Base-by-base conservation (phyloP, 2,113 vertebrate species). In the Platycercus adscitus region DNA sequence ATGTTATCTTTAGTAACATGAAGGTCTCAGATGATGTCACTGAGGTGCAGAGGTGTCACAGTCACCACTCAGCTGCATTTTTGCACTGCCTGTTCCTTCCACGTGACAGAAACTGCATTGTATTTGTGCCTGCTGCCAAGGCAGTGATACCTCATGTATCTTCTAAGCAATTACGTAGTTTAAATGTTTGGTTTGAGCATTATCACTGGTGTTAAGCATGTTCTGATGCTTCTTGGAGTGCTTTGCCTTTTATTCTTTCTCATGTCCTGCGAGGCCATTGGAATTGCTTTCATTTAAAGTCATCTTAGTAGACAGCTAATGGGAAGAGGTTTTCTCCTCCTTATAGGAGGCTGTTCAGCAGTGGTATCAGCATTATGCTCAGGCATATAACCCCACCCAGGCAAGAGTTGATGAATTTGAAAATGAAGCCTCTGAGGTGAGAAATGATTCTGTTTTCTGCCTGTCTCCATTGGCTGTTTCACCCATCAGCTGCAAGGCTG, bases 331-430 rank as follows among this genome's bases (percentile, higher is more conserved):
- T 92, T 94, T 94, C 26, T 87, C 94, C 93, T 63, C 73, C 90
- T 31, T 87, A 18, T 80, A 98, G 98, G 98, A 98, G 92, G 97
- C 97, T 97, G 97, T 97, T 94, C 98, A 98, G 97, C 98, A 98
- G 79, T 98, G 98, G 98, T 99, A 98, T 97, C 98, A 99, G 87
- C 98, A 98, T 70, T 99, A 97, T 94, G 97, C 97, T 89, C 98
- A 98, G 96, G 95, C 96, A 29, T 98, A 97, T 88, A 95, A 86
- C 88, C 93, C 95, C 53, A 77, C 97, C 95, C 98, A 98, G 86
- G 89, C 84, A 68, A 95, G 97, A 56, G 90, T 82, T 13, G 79
- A 80, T 39, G 98, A 98, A 60, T 98, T 98, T 97, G 97, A 86
- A 91, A 98, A 97, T 88, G 98, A 98, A 91, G 97, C 97, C 88